phyloP scores from a whole-genome alignment of 2,113 vertebrate genomes.

The Rhizomys pruinosus region DNA sequence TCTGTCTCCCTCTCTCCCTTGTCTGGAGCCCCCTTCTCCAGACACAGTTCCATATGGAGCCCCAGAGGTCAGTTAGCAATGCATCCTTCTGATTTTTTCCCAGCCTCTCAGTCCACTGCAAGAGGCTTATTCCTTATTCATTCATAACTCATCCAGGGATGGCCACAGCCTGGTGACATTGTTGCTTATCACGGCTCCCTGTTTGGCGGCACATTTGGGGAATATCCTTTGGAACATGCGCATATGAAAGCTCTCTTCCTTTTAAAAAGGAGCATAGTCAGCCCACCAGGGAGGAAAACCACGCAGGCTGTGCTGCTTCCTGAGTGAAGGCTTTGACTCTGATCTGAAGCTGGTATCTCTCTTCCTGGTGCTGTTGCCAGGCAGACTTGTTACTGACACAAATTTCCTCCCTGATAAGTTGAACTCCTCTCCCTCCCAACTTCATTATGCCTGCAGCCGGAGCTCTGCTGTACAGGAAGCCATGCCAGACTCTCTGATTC shows the following conservation, averaged over 20 bases:
- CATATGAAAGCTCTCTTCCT: slow-evolving; percentile 48
- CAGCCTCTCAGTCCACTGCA: not conserved
- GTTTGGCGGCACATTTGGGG: slow-evolving; percentile 69
- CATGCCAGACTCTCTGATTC: slow-evolving; percentile 64
- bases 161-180: slow-evolving; percentile 75
- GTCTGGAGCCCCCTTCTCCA: not conserved
- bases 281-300: not conserved
- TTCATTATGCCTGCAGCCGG: slow-evolving; percentile 68
- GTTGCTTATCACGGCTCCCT: slow-evolving; percentile 75
- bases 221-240: slow-evolving; percentile 76
- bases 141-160: slow-evolving; percentile 58
- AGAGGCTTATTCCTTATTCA: slow-evolving; percentile 77
- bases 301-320: not conserved
- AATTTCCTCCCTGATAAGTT: slow-evolving; percentile 66
- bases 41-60: not conserved
- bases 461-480: slow-evolving; percentile 70
- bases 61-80: not conserved
- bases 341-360: slow-evolving; percentile 26
- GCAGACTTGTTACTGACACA: slow-evolving; percentile 71
- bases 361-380: slow-evolving; percentile 67
- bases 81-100: slow-evolving; percentile 39
- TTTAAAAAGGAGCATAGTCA: not conserved
- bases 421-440: slow-evolving; percentile 58
- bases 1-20: not conserved
- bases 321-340: slow-evolving; percentile 24